Evolutionary conservation across 2,113 vertebrate species (phyloP).

Genomic region (Tragelaphus imberbis): DNA sequence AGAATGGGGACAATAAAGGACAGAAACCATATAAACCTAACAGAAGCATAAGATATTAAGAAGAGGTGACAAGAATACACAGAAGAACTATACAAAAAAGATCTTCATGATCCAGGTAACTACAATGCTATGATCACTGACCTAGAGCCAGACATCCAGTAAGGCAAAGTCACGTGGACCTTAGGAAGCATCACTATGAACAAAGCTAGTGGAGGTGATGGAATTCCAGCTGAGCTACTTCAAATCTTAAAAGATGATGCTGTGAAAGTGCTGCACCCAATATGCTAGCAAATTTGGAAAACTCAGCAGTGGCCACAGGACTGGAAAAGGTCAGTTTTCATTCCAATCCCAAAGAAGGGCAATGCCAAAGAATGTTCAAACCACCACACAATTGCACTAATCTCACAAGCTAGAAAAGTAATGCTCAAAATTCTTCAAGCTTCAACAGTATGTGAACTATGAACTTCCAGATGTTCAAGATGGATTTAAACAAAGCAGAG

Average conservation of each 20-base stretch:
- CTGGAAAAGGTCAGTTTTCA: neutral
- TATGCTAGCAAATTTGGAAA: neutral
- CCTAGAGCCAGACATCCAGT: neutral
- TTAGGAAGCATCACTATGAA: neutral
- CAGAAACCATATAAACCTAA: neutral
- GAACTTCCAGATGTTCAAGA: neutral
- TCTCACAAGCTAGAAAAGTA: neutral
- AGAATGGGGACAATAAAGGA: neutral
- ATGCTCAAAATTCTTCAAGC: neutral
- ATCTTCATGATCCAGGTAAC: neutral
- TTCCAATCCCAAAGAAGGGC: neutral
- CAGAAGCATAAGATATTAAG: neutral
- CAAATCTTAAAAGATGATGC: neutral
- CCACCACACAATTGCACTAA: neutral
- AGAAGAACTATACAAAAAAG: neutral
- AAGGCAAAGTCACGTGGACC: neutral
- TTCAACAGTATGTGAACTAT: neutral
- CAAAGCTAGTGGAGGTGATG: neutral
- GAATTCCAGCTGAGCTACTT: neutral
- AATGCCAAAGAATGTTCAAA: neutral
- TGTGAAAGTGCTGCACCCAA: neutral
- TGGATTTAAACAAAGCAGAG: neutral
- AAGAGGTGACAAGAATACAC: neutral
- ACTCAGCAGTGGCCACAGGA: neutral
- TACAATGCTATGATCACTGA: neutral